Conservation (phyloP, 2,113 vertebrate species). For the Tamias sibiricus region DNA sequence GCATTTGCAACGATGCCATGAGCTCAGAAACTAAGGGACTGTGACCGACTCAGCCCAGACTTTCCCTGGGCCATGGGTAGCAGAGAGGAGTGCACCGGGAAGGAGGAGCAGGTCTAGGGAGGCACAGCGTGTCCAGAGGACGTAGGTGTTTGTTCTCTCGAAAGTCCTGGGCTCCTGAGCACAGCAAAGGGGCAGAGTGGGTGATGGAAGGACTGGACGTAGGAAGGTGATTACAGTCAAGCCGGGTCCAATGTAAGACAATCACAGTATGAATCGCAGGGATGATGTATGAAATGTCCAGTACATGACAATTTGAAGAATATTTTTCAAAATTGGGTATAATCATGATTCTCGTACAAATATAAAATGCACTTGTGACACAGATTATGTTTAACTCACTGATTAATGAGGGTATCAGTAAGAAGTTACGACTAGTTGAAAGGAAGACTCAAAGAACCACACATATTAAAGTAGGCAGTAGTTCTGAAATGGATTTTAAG, state of each 20-base stretch:
- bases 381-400: constrained; percentile 5
- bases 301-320: neutral
- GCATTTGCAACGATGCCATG: neutral
- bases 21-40: neutral
- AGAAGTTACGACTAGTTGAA: neutral
- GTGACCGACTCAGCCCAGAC: neutral
- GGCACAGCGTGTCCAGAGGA: no score
- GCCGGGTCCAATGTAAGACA: neutral
- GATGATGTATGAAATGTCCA: neutral
- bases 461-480: neutral
- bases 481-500: neutral
- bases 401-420: neutral
- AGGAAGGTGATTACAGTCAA: neutral
- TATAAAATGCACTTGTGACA: neutral
- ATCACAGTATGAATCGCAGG: neutral
- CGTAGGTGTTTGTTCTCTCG: neutral
- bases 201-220: neutral
- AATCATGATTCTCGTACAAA: neutral
- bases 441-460: neutral
- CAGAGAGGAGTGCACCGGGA: neutral
- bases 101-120: neutral
- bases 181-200: neutral
- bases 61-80: neutral
- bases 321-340: neutral
- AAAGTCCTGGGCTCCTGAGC: neutral